Evolutionary conservation across 2,113 vertebrate species (phyloP).

Genomic region (Pelusios castaneus): DNA sequence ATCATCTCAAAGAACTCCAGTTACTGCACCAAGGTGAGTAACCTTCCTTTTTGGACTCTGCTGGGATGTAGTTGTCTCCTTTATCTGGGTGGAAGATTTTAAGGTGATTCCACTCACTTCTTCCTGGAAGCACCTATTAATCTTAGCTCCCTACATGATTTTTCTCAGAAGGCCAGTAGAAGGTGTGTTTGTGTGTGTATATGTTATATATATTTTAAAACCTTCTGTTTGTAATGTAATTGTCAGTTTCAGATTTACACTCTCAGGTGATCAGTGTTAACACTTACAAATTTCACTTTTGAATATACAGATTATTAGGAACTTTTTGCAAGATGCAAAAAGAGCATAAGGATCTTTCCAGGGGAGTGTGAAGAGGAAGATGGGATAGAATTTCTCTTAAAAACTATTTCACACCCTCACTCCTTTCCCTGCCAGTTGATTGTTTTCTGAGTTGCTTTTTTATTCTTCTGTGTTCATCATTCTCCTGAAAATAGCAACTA

Average conservation of each 20-base stretch:
- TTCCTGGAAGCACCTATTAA: not conserved
- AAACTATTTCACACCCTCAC: not conserved
- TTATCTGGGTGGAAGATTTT: not conserved
- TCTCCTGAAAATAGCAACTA: not conserved
- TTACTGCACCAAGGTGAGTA: not conserved
- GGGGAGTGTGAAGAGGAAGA: not conserved
- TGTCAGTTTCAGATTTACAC: rapidly evolving
- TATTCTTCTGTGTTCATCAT: slow-evolving; percentile 17
- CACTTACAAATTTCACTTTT: not conserved
- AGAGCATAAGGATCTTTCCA: not conserved
- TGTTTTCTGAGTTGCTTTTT: not conserved
- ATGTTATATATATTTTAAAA: not conserved
- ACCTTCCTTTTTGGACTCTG: not conserved
- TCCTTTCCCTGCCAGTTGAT: not conserved
- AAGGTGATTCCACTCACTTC: not conserved
- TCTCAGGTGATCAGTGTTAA: not conserved
- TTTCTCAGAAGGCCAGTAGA: not conserved
- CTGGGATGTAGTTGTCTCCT: not conserved
- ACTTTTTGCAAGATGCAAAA: not conserved
- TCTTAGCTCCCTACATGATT: not conserved
- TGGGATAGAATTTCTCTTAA: not conserved
- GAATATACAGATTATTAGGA: not conserved
- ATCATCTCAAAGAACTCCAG: not conserved
- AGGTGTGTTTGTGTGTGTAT: not conserved
- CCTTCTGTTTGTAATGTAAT: not conserved